Percentiles rank a stretch among this genome's conserved stretches.
Conservation (phyloP, 2,113 vertebrate genomes). For the Brachypodius melanocephalos region DNA sequence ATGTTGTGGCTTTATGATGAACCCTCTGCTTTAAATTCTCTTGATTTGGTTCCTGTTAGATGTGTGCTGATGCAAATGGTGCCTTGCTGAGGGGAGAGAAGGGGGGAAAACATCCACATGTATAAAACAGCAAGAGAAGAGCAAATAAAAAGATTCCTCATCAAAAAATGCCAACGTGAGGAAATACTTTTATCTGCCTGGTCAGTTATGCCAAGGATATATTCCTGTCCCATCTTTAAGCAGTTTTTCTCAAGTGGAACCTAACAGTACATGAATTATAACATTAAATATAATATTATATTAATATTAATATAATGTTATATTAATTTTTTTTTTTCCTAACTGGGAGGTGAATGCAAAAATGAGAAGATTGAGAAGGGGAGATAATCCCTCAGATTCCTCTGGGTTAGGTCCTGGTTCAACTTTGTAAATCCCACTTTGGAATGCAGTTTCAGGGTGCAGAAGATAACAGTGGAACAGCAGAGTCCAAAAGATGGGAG, state of each 20-base stretch:
- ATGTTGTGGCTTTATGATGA: not conserved
- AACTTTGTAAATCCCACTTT: not conserved
- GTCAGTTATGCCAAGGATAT: not conserved
- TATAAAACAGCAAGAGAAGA: not conserved
- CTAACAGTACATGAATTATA: not conserved
- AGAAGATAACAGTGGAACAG: not conserved
- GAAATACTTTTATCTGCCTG: not conserved
- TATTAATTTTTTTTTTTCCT: too few species aligned
- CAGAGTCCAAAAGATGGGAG: not conserved
- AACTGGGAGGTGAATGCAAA: not conserved
- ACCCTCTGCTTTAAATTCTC: not conserved
- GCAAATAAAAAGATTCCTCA: not conserved
- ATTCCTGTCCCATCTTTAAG: not conserved
- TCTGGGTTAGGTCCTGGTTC: not conserved
- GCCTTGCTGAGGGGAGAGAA: not conserved
- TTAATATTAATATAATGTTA: too few species aligned
- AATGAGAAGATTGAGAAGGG: not conserved
- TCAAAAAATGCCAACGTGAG: not conserved
- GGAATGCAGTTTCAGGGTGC: not conserved
- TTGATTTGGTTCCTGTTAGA: not conserved
- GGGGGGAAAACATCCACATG: fast-evolving
- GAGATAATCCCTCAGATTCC: not conserved
- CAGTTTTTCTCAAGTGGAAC: not conserved
- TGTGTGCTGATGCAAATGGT: not conserved
- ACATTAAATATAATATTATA: too few species aligned